Evolutionary conservation across 2,797 vertebrate species (phyloP).

Genomic region (Streptopelia turtur): DNA sequence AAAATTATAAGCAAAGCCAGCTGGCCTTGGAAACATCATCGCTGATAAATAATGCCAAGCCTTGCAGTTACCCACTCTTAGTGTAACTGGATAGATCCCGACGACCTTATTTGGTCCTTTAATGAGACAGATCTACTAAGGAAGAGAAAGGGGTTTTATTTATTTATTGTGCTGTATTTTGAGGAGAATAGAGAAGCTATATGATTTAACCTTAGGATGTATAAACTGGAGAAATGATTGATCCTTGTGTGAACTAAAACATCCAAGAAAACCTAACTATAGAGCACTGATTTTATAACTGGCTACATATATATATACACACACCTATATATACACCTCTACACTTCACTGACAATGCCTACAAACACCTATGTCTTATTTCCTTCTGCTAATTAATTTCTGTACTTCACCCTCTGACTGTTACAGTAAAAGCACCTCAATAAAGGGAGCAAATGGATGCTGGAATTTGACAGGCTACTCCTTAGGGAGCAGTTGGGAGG

Average conservation of each 20-base stretch:
- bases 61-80: neutral
- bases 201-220: neutral
- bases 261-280: neutral
- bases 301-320: too few species aligned
- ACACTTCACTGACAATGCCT: neutral
- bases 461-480: neutral
- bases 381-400: neutral
- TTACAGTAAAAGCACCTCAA: neutral
- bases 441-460: neutral
- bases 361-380: neutral
- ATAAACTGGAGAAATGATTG: neutral
- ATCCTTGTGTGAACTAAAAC: neutral
- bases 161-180: neutral
- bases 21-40: neutral
- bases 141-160: neutral
- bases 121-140: neutral
- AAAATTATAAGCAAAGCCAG: neutral
- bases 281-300: neutral
- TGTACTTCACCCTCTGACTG: neutral
- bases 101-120: neutral
- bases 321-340: too few species aligned
- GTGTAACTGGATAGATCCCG: neutral
- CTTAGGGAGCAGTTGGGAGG: neutral
- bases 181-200: neutral
- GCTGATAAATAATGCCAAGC: neutral